A percentile compares a stretch with the other conserved stretches of the same genome.
Evolutionary conservation across 2,797 vertebrate genomes (phyloP).

Genomic region (Peromyscus attwateri): DNA sequence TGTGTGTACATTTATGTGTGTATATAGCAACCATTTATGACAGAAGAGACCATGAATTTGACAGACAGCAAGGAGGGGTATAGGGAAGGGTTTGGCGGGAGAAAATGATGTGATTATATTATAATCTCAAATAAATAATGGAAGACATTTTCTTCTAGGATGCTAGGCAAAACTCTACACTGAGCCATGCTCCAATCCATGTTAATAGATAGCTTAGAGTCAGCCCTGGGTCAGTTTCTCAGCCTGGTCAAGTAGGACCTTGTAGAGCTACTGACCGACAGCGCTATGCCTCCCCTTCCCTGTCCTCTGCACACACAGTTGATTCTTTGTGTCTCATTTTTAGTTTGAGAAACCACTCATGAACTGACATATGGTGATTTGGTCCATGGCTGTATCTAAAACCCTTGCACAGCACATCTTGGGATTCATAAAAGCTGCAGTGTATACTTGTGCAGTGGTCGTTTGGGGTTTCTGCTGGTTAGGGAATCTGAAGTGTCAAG

Average conservation of each 20-base stretch:
- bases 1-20: neutral
- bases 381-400: conserved; percentile 16
- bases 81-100: neutral
- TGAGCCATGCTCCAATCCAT: neutral
- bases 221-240: neutral
- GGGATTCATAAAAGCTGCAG: neutral
- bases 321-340: conserved; percentile 36
- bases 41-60: neutral
- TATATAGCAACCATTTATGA: neutral
- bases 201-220: neutral
- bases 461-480: conserved; percentile 45
- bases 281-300: neutral
- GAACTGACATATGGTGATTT: neutral
- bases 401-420: conserved; percentile 25
- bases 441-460: neutral
- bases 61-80: neutral
- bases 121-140: neutral
- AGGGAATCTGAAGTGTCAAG: conserved; percentile 23
- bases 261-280: neutral
- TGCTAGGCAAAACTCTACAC: neutral
- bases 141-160: neutral
- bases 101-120: neutral
- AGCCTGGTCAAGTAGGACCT: neutral
- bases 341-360: conserved; percentile 45
- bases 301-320: neutral